Conservation (phyloP, 2,113 vertebrate genomes). For the Phylloscopus trochilus region DNA sequence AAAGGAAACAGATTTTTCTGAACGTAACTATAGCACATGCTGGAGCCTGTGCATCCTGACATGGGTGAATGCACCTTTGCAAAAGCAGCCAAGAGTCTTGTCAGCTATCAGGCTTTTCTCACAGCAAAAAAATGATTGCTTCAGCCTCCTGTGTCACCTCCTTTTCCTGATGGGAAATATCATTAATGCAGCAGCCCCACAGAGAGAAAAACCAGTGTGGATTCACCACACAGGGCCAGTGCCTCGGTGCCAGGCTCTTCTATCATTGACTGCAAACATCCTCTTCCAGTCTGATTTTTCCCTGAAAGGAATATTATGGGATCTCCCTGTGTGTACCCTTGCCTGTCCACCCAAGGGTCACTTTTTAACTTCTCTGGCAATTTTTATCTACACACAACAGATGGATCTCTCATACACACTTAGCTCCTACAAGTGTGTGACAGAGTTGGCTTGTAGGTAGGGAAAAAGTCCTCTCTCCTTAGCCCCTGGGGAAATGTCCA, state of each 20-base stretch:
- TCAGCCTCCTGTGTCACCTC: background rate
- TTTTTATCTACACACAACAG: background rate
- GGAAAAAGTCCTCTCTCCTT: background rate
- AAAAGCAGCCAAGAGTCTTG: background rate
- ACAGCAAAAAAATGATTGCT: background rate
- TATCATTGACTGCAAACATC: background rate
- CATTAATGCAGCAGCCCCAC: background rate
- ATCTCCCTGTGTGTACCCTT: accelerated
- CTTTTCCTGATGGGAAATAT: background rate
- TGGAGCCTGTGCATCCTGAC: background rate
- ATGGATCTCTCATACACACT: background rate
- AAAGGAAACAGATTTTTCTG: background rate
- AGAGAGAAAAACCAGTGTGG: background rate
- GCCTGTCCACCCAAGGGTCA: background rate
- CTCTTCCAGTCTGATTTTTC: background rate
- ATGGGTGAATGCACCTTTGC: background rate
- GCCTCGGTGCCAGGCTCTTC: background rate
- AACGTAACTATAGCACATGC: background rate
- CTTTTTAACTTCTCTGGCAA: background rate
- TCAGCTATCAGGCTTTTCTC: background rate
- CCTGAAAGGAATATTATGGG: background rate
- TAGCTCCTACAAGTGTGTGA: accelerated
- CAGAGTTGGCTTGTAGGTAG: background rate
- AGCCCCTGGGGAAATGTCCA: background rate
- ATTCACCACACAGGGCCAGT: background rate